Evolutionary conservation across 2,797 vertebrate species (phyloP), one percentile per base, ranked within the genome.

Genomic region (Staurois parvus): DNA sequence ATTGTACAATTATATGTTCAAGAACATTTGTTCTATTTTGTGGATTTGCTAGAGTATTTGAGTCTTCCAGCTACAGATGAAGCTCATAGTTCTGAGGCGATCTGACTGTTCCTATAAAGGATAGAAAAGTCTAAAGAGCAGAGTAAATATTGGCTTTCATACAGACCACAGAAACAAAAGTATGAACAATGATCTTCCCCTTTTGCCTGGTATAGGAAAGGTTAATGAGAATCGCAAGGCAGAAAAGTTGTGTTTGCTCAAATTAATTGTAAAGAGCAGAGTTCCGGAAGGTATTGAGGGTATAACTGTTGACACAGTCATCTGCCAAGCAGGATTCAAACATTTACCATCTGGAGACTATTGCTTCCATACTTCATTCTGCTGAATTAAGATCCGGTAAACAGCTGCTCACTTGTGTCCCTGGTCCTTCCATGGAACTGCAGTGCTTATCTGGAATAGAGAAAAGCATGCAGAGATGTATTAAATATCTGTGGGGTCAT

Each of bases 271-370:
- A 89, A 90, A 90, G 88, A 91, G 88, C 88, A 92, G 91, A 92
- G 91, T 92, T 92, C 91, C 90, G 88, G 90, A 92, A 94, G 89
- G 91, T 92, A 91, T 93, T 89, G 90, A 90, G 91, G 90, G 87
- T 87, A 88, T 89, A 90, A 90, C 89, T 90, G 91, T 93, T 93
- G 92, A 90, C 91, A 90, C 87, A 91, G 85, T 90, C 88, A 89
- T 90, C 91, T 93, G 88, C 81, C 59, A 90, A 88, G 62, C 89
- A 87, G 85, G 89, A 86, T 91, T 92, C 90, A 93, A 93, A 92
- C 83, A 68, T 0, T n/a, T 42, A 83, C 91, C 92, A 91, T 91
- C 92, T 93, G 90, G 90, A 89, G 85, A 72, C 89, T 75, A 72
- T 19, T 85, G 82, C 88, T 90, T 88, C 89, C 85, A 79, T 88